Conservation (phyloP, 2,113 vertebrate genomes). For the Oreotrochilus melanogaster region DNA sequence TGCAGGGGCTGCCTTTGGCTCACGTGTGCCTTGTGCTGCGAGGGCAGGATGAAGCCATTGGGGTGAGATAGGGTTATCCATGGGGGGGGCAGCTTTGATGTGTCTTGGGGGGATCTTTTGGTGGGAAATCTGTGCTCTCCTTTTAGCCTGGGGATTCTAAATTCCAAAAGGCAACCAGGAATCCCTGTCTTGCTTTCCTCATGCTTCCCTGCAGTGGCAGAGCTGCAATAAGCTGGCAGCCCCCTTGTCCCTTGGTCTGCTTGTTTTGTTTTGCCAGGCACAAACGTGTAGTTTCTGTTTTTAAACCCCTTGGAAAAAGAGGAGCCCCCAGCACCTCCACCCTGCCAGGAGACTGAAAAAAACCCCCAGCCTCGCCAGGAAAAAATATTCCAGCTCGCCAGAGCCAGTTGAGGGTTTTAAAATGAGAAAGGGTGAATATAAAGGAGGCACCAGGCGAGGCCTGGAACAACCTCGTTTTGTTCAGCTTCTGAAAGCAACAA, state of each 20-base stretch:
- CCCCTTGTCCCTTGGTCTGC: rapidly evolving
- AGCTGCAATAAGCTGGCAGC: not conserved
- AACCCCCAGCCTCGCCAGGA: not conserved
- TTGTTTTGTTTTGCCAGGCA: not conserved
- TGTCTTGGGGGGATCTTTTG: not conserved
- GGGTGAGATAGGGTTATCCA: not conserved
- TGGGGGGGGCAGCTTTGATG: not conserved
- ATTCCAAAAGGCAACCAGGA: not conserved
- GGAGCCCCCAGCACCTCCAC: not conserved
- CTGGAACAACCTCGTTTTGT: slow-evolving; percentile 45
- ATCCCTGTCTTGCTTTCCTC: not conserved
- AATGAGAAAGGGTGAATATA: slow-evolving; percentile 3
- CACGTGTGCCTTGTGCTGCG: not conserved
- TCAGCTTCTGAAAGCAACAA: slow-evolving; percentile 40
- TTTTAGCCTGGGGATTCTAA: not conserved
- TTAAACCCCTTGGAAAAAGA: not conserved
- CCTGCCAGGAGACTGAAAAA: not conserved
- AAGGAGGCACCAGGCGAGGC: slow-evolving; percentile 44
- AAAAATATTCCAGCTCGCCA: not conserved
- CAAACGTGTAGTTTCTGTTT: not conserved
- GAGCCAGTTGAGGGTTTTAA: slow-evolving; percentile 21
- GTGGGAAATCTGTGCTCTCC: not conserved
- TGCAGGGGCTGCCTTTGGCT: rapidly evolving
- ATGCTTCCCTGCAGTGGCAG: rapidly evolving
- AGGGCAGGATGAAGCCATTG: not conserved